A percentile compares a stretch with the other conserved stretches of the same genome.
Conservation (phyloP, 1,140 invertebrate genomes). For the Tyrophagus putrescentiae region DNA sequence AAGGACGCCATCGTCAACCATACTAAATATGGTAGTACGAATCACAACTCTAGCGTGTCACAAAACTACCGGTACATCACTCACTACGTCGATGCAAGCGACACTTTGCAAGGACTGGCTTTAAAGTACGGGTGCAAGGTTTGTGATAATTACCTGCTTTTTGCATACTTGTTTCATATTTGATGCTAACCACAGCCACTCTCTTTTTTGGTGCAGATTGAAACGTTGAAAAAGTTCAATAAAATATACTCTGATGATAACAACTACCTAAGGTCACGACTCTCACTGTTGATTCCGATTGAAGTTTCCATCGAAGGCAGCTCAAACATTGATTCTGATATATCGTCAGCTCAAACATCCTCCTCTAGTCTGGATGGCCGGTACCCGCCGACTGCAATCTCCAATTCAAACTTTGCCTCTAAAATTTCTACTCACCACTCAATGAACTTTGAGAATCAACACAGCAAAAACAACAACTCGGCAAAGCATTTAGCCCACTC, state of each 20-base stretch:
- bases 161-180: slow-evolving; percentile 19
- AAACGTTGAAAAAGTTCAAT: slow-evolving; percentile 72
- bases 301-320: slow-evolving; percentile 28
- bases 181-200: background rate
- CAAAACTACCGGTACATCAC: slow-evolving; percentile 51
- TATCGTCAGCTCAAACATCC: background rate
- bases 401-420: background rate
- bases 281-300: slow-evolving; percentile 61
- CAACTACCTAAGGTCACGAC: slow-evolving; percentile 52
- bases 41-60: slow-evolving; percentile 45
- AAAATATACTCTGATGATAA: slow-evolving; percentile 73
- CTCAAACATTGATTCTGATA: slow-evolving; percentile 18
- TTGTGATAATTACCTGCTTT: slow-evolving; percentile 36
- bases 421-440: slow-evolving; percentile 12
- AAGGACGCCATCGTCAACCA: slow-evolving; percentile 35
- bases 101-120: slow-evolving; percentile 78
- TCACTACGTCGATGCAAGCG: slow-evolving; percentile 58
- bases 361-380: slow-evolving; percentile 25
- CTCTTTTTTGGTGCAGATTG: slow-evolving; percentile 47
- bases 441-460: slow-evolving; percentile 6
- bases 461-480: background rate
- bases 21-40: slow-evolving; percentile 77
- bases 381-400: slow-evolving; percentile 40
- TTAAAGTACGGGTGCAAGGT: slow-evolving; percentile 81
- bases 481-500: background rate